phyloP scores from a whole-genome alignment of 1,140 invertebrate species.

The Psilanteris sp. region DNA sequence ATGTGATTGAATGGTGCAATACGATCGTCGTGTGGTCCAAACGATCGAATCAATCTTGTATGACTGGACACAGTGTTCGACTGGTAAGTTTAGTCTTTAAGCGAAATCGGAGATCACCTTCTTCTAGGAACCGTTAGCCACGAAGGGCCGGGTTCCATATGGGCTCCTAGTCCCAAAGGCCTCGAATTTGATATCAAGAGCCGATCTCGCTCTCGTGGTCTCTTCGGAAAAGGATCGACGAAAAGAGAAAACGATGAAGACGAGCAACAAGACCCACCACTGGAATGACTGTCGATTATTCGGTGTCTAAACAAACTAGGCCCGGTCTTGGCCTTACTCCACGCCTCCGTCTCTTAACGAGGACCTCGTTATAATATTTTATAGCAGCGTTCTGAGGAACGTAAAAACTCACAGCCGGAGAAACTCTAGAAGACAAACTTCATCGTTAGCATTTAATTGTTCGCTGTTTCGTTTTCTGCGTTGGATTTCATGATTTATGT shows the following conservation, averaged over 20 bases:
- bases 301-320: slow-evolving; percentile 80
- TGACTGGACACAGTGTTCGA: slow-evolving; percentile 16
- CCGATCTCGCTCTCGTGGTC: slow-evolving; percentile 62
- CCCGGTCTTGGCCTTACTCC: slow-evolving; percentile 63
- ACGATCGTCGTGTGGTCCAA: slow-evolving; percentile 27
- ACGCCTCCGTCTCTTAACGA: slow-evolving; percentile 74
- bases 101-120: slow-evolving; percentile 68
- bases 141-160: slow-evolving; percentile 55
- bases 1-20: slow-evolving; percentile 30
- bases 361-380: slow-evolving; percentile 80
- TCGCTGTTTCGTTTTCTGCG: slow-evolving; percentile 19
- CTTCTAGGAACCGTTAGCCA: slow-evolving; percentile 54
- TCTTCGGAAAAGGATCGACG: slow-evolving; percentile 25
- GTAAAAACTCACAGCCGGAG: slow-evolving; percentile 48
- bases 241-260: slow-evolving; percentile 23
- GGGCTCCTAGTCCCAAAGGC: slow-evolving; percentile 52
- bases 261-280: slow-evolving; percentile 29
- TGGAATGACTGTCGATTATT: slow-evolving; percentile 76
- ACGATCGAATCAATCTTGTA: slow-evolving; percentile 45
- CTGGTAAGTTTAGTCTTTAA: slow-evolving; percentile 43
- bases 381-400: slow-evolving; percentile 60
- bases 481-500: slow-evolving; percentile 31
- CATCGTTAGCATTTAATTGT: slow-evolving; percentile 57
- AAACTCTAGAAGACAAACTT: slow-evolving; percentile 38
- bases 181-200: slow-evolving; percentile 59